phyloP scores from a whole-genome alignment of 2,797 vertebrate genomes.

The Lates japonicus region DNA sequence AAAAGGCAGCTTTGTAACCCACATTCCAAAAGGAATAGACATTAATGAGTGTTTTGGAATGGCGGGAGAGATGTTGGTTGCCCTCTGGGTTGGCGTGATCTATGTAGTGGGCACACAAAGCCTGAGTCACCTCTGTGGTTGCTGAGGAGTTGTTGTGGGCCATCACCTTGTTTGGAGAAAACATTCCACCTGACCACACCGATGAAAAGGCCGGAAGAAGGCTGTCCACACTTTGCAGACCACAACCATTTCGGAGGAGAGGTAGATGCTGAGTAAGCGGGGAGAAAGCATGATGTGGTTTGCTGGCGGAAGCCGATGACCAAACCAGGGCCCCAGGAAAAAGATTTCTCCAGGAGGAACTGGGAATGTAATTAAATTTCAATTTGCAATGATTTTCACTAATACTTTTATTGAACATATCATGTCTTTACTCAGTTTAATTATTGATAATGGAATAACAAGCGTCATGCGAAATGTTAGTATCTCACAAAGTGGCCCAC shows the following conservation, averaged over 20 bases:
- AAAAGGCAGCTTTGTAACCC: slow-evolving; percentile 26
- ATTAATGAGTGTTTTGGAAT: fast-evolving
- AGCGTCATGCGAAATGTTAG: not conserved
- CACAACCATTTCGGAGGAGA: not conserved
- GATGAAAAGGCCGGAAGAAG: not conserved
- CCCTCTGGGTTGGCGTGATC: too few relatives aligned
- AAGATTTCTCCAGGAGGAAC: not conserved
- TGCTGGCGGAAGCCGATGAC: too few relatives aligned
- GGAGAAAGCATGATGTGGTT: too few relatives aligned
- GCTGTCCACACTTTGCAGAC: fast-evolving
- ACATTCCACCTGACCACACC: too few relatives aligned
- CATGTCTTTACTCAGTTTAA: not conserved
- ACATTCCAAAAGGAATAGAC: not conserved
- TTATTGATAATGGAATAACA: not conserved
- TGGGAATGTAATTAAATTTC: not conserved
- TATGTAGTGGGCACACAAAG: too few relatives aligned
- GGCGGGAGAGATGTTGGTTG: fast-evolving
- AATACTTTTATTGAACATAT: not conserved
- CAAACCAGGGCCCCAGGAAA: too few relatives aligned
- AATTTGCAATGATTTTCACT: not conserved
- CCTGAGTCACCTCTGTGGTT: not conserved
- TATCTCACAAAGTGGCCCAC: not conserved
- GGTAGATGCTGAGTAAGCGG: fast-evolving
- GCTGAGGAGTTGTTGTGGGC: fast-evolving
- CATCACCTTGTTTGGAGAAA: fast-evolving